These are phyloP conservation scores for Oryzias dopingdopingensis DNA, from an alignment of 2,797 vertebrate genomes.

Conservation along the genomic window DNA sequence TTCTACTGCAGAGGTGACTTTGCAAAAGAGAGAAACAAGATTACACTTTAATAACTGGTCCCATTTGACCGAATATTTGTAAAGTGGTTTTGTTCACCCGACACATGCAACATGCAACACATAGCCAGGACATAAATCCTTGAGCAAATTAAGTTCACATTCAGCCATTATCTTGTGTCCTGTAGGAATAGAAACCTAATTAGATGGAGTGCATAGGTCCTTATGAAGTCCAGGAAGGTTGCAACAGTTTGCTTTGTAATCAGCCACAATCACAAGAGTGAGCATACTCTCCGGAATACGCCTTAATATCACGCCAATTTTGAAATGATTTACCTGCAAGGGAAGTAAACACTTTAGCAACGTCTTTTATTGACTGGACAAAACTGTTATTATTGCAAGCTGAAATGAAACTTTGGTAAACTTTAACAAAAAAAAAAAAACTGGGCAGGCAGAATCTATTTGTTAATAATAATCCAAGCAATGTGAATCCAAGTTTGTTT, in stretches of 20 bases:
- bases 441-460: conserved; percentile 31
- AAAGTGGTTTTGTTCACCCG: conserved; percentile 30
- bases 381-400: conserved; percentile 70
- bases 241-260: conserved; percentile 68
- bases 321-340: conserved; percentile 74
- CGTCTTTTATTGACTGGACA: conserved; percentile 64
- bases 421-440: conserved; percentile 66
- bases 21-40: conserved; percentile 26
- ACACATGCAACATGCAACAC: conserved; percentile 24
- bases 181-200: conserved; percentile 59
- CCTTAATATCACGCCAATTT: conserved; percentile 76
- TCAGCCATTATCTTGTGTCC: conserved; percentile 54
- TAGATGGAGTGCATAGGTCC: conserved; percentile 56
- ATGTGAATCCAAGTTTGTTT: conserved; percentile 35
- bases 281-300: conserved; percentile 56
- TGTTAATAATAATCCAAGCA: conserved; percentile 57
- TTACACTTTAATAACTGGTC: conserved; percentile 37
- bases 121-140: conserved; percentile 21
- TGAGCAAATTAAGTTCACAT: conserved; percentile 51
- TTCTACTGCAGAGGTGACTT: conserved; percentile 9
- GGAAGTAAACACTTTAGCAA: conserved; percentile 71
- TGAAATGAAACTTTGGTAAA: conserved; percentile 62
- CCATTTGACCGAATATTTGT: conserved; percentile 34
- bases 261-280: conserved; percentile 41
- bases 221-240: conserved; percentile 56